A percentile compares a stretch with the other conserved stretches of the same genome.
phyloP scores from a whole-genome alignment of 2,888 invertebrate species.

The Argyresthia albistria region DNA sequence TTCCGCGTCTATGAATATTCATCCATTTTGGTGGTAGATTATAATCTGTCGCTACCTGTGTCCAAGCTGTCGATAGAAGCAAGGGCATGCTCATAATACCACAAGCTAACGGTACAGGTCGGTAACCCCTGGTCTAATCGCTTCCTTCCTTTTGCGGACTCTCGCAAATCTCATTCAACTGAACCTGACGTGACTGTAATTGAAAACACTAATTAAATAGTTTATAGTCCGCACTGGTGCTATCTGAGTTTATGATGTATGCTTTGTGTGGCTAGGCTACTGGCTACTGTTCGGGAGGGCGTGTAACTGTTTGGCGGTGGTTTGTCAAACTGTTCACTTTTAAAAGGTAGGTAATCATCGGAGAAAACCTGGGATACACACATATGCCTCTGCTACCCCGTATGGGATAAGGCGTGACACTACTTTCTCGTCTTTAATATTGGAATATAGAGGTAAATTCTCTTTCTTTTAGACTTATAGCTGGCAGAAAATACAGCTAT shows the following conservation, averaged over 20 bases:
- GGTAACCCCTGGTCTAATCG: constrained; percentile 59
- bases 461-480: too few species aligned
- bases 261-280: too few species aligned
- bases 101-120: constrained; percentile 59
- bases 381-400: too few species aligned
- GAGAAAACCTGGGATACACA: too few species aligned
- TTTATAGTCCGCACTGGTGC: constrained; percentile 10
- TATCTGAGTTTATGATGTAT: neutral
- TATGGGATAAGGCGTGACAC: too few species aligned
- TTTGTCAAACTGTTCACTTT: too few species aligned
- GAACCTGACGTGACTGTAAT: constrained; percentile 47
- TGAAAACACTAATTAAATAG: constrained; percentile 20
- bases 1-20: constrained; percentile 38
- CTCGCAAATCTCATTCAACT: constrained; percentile 43
- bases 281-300: too few species aligned
- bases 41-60: constrained; percentile 25
- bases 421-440: too few species aligned
- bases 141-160: constrained; percentile 59
- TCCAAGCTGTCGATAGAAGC: constrained; percentile 26
- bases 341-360: too few species aligned
- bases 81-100: constrained; percentile 5
- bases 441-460: too few species aligned
- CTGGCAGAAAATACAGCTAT: too few species aligned
- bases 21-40: constrained; percentile 33
- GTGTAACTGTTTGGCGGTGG: too few species aligned